Evolutionary conservation across 2,797 vertebrate species (phyloP).

Genomic region (Ctenosaura bakeri): DNA sequence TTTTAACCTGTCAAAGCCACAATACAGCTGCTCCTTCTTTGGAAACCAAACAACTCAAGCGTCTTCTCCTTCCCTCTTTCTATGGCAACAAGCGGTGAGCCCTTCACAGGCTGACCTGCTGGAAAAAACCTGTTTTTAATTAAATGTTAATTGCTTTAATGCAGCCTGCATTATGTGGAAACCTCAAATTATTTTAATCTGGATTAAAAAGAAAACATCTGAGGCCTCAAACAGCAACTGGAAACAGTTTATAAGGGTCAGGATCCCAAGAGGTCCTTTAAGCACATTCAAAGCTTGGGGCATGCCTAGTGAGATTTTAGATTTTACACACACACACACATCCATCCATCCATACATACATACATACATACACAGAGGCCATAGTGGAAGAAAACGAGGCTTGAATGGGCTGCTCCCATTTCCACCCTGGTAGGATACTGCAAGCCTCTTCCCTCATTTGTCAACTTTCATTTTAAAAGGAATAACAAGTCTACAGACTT

Average conservation of each 20-base stretch:
- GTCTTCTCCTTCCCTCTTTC: constrained; percentile 83
- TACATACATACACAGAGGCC: no score
- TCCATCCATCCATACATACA: no score
- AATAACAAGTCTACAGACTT: background rate
- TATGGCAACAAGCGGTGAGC: constrained; percentile 86
- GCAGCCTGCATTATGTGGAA: constrained; percentile 74
- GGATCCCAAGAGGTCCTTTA: background rate
- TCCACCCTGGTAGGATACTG: background rate
- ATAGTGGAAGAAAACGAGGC: background rate
- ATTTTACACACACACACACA: background rate
- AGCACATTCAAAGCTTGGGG: background rate
- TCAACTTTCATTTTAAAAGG: background rate
- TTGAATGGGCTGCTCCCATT: background rate
- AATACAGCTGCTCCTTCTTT: constrained; percentile 81
- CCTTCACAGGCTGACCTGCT: constrained; percentile 85
- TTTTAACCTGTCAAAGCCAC: constrained; percentile 71
- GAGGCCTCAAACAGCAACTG: constrained; percentile 65
- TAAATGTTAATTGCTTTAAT: constrained; percentile 92
- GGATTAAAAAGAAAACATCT: constrained; percentile 78
- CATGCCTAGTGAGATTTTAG: background rate
- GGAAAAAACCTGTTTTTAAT: constrained; percentile 89
- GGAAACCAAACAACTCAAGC: constrained; percentile 71
- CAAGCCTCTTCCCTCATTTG: background rate
- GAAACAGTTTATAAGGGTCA: constrained; percentile 44
- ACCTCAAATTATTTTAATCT: constrained; percentile 78